Percentiles rank a stretch among this genome's conserved stretches.
Conservation (phyloP, 2,113 vertebrate genomes). For the Holacanthus passer region DNA sequence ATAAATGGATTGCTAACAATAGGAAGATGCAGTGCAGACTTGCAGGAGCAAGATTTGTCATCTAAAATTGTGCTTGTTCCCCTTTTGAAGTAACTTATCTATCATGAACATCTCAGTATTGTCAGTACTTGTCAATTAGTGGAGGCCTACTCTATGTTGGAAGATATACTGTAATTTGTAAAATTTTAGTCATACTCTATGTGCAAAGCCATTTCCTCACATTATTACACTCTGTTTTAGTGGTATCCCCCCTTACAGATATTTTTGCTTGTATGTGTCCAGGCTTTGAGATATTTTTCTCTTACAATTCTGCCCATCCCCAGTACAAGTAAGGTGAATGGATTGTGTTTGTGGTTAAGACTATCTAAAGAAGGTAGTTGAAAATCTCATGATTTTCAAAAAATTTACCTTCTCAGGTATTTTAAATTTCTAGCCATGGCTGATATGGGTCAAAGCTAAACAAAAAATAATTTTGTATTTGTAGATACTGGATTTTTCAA, state of each 20-base stretch:
- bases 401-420: too few relatives aligned
- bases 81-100: background rate
- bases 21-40: background rate
- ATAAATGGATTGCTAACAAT: background rate
- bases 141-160: background rate
- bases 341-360: too few relatives aligned
- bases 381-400: too few relatives aligned
- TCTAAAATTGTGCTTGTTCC: background rate
- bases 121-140: background rate
- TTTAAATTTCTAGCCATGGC: too few relatives aligned
- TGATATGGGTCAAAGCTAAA: too few relatives aligned
- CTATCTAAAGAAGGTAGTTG: too few relatives aligned
- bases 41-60: background rate
- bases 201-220: background rate
- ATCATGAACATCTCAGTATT: background rate
- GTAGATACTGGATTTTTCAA: too few relatives aligned
- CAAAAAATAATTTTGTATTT: too few relatives aligned
- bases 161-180: background rate
- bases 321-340: too few relatives aligned
- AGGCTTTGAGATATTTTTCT: background rate
- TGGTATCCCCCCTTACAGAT: background rate
- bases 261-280: background rate
- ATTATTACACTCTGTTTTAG: background rate
- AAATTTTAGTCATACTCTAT: background rate
- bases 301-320: too few relatives aligned